Evolutionary conservation across 2,888 invertebrate species (phyloP), one percentile per base, ranked within the genome.

Genomic region (Dione juno): DNA sequence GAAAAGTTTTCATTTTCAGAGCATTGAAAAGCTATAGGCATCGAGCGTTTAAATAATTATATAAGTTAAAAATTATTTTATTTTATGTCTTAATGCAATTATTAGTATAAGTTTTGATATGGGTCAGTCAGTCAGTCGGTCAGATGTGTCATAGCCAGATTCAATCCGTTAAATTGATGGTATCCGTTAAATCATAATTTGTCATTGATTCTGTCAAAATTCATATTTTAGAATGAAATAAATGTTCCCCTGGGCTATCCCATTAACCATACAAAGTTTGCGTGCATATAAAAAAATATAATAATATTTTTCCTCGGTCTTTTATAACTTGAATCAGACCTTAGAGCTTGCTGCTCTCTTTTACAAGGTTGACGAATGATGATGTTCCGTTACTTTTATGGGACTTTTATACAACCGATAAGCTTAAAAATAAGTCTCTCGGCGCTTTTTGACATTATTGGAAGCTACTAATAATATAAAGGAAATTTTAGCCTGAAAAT

Each of bases 301-400:
- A n/a, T 16, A 45, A 28, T 5, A 41, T 66, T 68, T 74, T 69
- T 68, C 67, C 16, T 11, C 65, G 28, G 10, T 64, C 35, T 66
- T 52, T 2, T 67, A 16, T 66, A n/a, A 68, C 75, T 79, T 79
- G 70, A 11, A 67, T 76, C 77, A 70, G 13, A 72, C 58, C 43
- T 45, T 59, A 72, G 78, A 37, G 64, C 37, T 76, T 75, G 77
- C 70, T 77, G 77, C 74, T 78, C 76, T 84, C 78, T 78, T 80
- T 82, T 80, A 81, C 78, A 79, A 81, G 81, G 80, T 81, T 82
- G 84, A 82, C 80, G 81, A 82, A 76, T 80, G 79, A 81, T 82
- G 83, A 84, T 85, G 81, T 83, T 82, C 53, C 53, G 66, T 75
- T 73, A 71, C 69, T 71, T 74, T 74, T 71, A 74, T 72, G 57